phyloP scores from a whole-genome alignment of 2,797 vertebrate genomes.

The Ctenochaetus hawaiiensis region DNA sequence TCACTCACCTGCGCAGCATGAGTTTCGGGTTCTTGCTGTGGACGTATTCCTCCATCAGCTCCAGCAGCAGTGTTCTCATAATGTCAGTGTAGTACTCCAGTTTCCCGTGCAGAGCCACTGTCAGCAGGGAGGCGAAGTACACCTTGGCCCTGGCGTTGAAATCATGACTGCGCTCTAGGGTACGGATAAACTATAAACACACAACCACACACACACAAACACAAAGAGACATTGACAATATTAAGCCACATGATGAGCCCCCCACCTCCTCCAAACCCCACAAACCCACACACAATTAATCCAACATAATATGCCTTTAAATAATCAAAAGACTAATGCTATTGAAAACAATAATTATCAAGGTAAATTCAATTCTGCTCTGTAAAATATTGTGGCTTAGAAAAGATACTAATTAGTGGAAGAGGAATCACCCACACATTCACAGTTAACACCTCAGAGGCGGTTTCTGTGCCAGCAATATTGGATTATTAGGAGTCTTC shows the following conservation, averaged over 20 bases:
- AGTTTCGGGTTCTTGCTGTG: conserved; percentile 97
- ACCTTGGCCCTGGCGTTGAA: conserved; percentile 96
- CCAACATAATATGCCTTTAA: conserved; percentile 42
- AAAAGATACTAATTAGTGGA: conserved; percentile 66
- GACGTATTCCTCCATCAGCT: conserved; percentile 96
- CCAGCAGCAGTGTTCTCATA: conserved; percentile 95
- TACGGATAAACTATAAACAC: conserved; percentile 92
- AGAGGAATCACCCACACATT: conserved; percentile 62
- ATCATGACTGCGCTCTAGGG: conserved; percentile 93
- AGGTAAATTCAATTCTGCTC: conserved; percentile 64
- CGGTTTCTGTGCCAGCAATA: conserved; percentile 58
- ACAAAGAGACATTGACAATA: conserved; percentile 37
- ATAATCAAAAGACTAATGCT: conserved; percentile 56
- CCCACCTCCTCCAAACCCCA: too few species aligned
- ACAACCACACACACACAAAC: conserved; percentile 10
- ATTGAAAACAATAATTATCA: conserved; percentile 60
- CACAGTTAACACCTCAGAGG: conserved; percentile 67
- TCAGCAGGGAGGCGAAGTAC: conserved; percentile 96
- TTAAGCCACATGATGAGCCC: conserved; percentile 40
- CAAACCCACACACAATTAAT: conserved; percentile 24
- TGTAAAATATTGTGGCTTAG: conserved; percentile 48
- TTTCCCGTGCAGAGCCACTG: conserved; percentile 96
- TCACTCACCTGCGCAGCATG: conserved; percentile 94
- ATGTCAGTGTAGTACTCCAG: conserved; percentile 99
- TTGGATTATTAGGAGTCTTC: conserved; percentile 69